Evolutionary conservation across 2,888 invertebrate species (phyloP), one percentile per base, ranked within the genome.

Genomic region (Mythimna ferrago): DNA sequence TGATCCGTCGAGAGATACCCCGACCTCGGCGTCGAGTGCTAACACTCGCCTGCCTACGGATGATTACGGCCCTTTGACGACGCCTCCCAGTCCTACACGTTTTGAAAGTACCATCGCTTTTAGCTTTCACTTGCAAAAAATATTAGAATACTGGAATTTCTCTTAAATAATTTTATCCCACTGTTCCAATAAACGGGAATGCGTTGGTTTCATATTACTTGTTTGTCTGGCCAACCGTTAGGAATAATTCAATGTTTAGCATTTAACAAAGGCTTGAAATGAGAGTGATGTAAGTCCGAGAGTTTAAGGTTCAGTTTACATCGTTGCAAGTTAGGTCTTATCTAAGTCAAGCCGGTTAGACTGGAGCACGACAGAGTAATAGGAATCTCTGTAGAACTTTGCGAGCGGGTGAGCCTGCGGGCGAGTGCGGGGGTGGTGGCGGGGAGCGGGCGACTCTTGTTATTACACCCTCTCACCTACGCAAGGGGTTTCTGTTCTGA

Each of bases 401-500:
- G 93, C 90, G 87, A 94, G 90, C 93, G 91, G 92, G 87, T 88
- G 86, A 87, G 93, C 90, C 92, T 85, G 92, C 89, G 92, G 91
- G 92, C 92, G 92, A 90, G 89, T 89, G 89, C 87, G 88, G 92
- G 91, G 89, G 86, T 90, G 88, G 82, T 87, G 87, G 87, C 86
- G 89, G 88, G 89, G 88, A 89, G 90, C 90, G 89, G 88, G 84
- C 81, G 87, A 89, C 92, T 93, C 93, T 93, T 95, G 95, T 95
- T 96, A 95, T 95, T 94, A 95, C 95, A 95, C 95, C 94, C 94
- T 94, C 94, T 95, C 95, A 94, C 94, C 95, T 94, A 94, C 93
- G 94, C 92, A 93, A 93, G 94, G 92, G 93, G 93, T 92, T 93
- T 92, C 93, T 89, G 89, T 91, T 93, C 88, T 88, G 90, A 94